Conservation (phyloP, 2,888 invertebrate species). For the Ophion obscuratus region DNA sequence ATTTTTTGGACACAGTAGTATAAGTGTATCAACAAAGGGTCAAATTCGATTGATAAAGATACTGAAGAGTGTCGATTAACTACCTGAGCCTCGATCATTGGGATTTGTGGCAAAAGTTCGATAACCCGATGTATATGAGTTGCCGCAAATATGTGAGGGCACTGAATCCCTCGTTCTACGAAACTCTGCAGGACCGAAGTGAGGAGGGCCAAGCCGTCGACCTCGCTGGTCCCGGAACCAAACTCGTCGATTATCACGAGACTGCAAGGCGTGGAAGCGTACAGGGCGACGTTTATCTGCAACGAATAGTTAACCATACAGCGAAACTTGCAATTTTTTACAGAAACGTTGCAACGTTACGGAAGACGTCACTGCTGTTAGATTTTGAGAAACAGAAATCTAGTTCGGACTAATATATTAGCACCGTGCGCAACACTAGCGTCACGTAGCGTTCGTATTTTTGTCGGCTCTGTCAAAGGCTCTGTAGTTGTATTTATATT, state of each 20-base stretch:
- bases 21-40: too few species aligned
- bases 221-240: slow-evolving; percentile 92
- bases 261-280: slow-evolving; percentile 88
- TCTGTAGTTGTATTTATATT: too few species aligned
- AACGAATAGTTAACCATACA: not conserved
- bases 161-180: slow-evolving; percentile 85
- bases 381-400: not conserved
- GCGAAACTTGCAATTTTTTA: not conserved
- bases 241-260: slow-evolving; percentile 95
- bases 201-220: slow-evolving; percentile 91
- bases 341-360: not conserved
- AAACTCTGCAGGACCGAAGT: slow-evolving; percentile 89
- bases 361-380: not conserved
- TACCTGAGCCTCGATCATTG: slow-evolving; percentile 86
- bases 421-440: too few species aligned
- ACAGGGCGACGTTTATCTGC: slow-evolving; percentile 90
- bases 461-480: too few species aligned
- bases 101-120: slow-evolving; percentile 86
- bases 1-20: too few species aligned
- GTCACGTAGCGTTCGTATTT: too few species aligned
- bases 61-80: slow-evolving; percentile 69
- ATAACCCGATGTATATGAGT: slow-evolving; percentile 91
- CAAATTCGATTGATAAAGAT: not conserved
- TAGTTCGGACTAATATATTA: not conserved
- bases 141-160: slow-evolving; percentile 91